These are phyloP conservation scores for Callipepla californica DNA, from an alignment of 2,113 vertebrate species.

Conservation along the genomic window DNA sequence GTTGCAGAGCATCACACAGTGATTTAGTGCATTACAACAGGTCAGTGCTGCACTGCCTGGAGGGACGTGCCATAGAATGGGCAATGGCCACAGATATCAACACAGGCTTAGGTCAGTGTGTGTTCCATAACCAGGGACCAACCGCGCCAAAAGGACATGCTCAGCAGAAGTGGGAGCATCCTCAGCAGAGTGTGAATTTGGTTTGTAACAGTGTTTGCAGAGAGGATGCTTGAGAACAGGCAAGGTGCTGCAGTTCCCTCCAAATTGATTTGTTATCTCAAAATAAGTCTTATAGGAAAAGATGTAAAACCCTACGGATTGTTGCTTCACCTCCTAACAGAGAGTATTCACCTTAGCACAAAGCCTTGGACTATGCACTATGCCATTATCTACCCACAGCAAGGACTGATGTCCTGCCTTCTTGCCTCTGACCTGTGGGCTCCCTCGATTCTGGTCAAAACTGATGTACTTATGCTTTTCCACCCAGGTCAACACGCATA, in stretches of 20 bases:
- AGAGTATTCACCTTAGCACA: background rate
- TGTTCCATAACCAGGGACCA: background rate
- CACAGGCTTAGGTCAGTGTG: background rate
- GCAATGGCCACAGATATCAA: background rate
- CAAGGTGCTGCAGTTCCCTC: background rate
- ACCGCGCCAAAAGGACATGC: background rate
- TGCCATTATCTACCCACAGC: too few relatives aligned
- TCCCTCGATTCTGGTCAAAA: background rate
- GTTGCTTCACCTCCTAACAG: background rate
- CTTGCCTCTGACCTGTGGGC: background rate
- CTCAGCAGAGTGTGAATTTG: background rate
- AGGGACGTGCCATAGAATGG: accelerated
- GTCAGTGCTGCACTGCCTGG: background rate
- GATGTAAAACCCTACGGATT: background rate
- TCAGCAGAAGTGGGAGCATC: background rate
- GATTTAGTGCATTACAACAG: background rate
- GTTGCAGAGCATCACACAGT: background rate
- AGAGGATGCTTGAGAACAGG: background rate
- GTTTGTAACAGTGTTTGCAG: background rate
- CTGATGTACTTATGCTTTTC: too few relatives aligned
- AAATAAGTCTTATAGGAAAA: background rate
- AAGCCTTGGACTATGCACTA: background rate
- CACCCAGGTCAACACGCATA: background rate
- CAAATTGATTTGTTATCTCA: background rate
- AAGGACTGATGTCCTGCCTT: background rate